Evolutionary conservation across 35 echinoderm and acorn worm species (phyloP).

Genomic region (Nesometra sesokonis): DNA sequence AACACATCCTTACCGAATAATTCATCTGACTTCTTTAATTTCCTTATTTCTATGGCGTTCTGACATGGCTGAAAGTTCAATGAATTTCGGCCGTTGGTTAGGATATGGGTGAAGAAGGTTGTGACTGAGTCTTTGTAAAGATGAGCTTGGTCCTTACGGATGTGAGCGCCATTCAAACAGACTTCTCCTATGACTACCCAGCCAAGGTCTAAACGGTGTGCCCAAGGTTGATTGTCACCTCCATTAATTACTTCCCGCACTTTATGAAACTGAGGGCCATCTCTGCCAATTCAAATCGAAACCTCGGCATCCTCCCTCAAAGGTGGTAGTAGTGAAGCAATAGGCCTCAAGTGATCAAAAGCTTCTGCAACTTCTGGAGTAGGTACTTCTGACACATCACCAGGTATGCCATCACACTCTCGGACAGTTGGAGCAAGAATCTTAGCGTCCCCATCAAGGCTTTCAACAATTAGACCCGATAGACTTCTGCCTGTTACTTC

Average conservation of each 20-base stretch:
- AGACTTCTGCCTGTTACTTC: conserved; percentile 21
- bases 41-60: conserved; percentile 12
- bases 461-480: conserved; percentile 20
- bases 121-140: conserved; percentile 17
- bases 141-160: conserved; percentile 11
- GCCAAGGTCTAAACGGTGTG: conserved; percentile 40
- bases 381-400: conserved; percentile 42
- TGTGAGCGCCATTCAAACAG: conserved; percentile 27
- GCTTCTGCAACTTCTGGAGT: conserved; percentile 8
- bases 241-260: conserved; percentile 35
- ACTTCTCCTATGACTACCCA: conserved; percentile 40
- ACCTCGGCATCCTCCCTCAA: conserved; percentile 25
- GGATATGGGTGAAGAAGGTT: conserved; percentile 16
- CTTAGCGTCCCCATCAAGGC: conserved; percentile 12
- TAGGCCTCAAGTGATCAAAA: conserved; percentile 28
- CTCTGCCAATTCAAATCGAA: conserved; percentile 28
- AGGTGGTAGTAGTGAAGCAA: conserved; percentile 7
- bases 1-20: conserved; percentile 24
- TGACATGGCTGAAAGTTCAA: conserved; percentile 11
- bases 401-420: conserved; percentile 31
- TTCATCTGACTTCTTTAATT: neutral
- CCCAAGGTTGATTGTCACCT: conserved; percentile 31
- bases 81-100: conserved; percentile 21
- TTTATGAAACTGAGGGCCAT: conserved; percentile 27
- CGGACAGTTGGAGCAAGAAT: conserved; percentile 7